A percentile compares a stretch with the other conserved stretches of the same genome.
phyloP scores from a whole-genome alignment of 2,113 vertebrate genomes.

The Agelaius phoeniceus region DNA sequence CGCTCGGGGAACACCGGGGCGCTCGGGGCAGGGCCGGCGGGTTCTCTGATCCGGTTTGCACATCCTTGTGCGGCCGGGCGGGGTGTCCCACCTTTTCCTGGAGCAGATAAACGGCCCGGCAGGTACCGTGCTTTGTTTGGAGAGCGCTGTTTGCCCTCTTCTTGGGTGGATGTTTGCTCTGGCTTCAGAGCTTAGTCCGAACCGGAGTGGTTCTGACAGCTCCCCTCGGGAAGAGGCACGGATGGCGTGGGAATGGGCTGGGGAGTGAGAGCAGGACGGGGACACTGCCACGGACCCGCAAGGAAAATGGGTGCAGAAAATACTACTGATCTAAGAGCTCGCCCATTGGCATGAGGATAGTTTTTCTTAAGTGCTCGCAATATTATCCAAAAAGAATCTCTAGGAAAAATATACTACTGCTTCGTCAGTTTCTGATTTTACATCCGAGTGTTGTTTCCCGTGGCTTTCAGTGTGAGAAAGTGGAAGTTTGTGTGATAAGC shows the following conservation, averaged over 20 bases:
- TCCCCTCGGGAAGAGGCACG: neutral
- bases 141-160: neutral
- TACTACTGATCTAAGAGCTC: fast-evolving
- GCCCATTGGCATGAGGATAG: fast-evolving
- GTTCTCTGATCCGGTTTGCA: neutral
- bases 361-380: neutral
- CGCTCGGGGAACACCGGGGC: neutral
- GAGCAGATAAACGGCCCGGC: neutral
- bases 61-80: neutral
- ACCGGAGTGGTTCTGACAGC: neutral
- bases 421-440: neutral
- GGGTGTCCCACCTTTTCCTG: neutral
- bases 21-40: neutral
- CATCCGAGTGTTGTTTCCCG: fast-evolving
- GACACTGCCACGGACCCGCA: fast-evolving
- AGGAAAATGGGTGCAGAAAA: fast-evolving
- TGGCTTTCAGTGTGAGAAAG: neutral
- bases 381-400: fast-evolving
- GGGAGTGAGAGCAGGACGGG: fast-evolving
- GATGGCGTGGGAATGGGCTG: fast-evolving
- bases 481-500: neutral
- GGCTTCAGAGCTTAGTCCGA: neutral
- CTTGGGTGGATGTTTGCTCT: neutral
- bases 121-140: neutral
- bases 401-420: no score